Evolutionary conservation across 2,888 invertebrate species (phyloP).

Genomic region (Ophion ventricosus): DNA sequence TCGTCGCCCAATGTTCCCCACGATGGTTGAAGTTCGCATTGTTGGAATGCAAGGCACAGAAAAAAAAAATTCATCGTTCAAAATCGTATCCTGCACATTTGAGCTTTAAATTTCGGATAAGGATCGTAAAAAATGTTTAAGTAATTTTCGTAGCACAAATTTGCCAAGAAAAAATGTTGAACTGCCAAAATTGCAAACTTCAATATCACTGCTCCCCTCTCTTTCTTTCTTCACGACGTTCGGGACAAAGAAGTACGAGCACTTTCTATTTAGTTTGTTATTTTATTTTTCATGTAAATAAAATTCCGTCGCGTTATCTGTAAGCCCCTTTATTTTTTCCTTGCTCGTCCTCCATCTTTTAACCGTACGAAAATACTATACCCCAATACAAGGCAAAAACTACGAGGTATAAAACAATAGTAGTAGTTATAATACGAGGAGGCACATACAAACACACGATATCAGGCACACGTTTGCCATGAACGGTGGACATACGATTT

Average conservation of each 20-base stretch:
- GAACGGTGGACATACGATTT: not conserved
- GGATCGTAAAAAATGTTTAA: too few species aligned
- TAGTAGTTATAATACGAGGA: not conserved
- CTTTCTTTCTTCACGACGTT: too few species aligned
- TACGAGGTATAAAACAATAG: slow-evolving; percentile 68
- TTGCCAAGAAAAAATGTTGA: too few species aligned
- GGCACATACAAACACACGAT: not conserved
- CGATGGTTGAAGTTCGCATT: too few species aligned
- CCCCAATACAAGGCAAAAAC: slow-evolving; percentile 56
- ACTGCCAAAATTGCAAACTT: too few species aligned
- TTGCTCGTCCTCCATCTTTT: slow-evolving; percentile 57
- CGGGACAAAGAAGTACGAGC: too few species aligned
- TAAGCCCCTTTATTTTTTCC: slow-evolving; percentile 3
- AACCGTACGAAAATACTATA: slow-evolving; percentile 74
- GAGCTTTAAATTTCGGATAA: too few species aligned
- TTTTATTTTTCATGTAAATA: slow-evolving; percentile 42
- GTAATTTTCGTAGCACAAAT: too few species aligned
- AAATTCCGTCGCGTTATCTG: slow-evolving; percentile 21
- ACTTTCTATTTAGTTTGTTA: not conserved
- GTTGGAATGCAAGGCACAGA: too few species aligned
- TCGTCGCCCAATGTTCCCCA: slow-evolving; percentile 12
- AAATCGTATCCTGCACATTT: too few species aligned
- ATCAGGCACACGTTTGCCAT: not conserved
- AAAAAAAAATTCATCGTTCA: too few species aligned
- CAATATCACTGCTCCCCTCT: too few species aligned